Base-by-base conservation (phyloP, 2,113 vertebrate genomes). In the Marmota monax region DNA sequence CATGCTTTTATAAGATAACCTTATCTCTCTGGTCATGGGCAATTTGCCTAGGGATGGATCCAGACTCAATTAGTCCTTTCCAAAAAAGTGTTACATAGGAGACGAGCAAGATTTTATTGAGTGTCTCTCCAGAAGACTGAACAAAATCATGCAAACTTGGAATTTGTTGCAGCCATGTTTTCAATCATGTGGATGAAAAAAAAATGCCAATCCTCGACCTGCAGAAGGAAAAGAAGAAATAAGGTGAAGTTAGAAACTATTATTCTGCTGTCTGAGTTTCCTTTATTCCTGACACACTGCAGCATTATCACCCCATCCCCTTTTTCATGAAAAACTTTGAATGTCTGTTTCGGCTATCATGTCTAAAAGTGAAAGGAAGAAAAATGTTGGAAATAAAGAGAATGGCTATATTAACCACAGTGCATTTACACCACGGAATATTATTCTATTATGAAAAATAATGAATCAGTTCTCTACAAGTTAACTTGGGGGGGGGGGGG, bases 11-110 rank as follows among this genome's bases (percentile, higher is more conserved):
- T 70, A 91, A 34, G 32, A 76, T 56, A 37, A 84, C 18, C 39
- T 86, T 79, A 37, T 78, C 86, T 80, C 37, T 85, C 27, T 74
- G n/a, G 14, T 76, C 93, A 97, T 8, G 92, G 34, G 51, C 56
- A 84, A 63, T 73, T 84, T 69, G 11, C 37, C 17, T 25, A 80
- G 25, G 10, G 51, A 87, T 27, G 12, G 7, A n/a, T 73, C 14
- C 53, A 73, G 27, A 65, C 34, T 87, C 67, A 92, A 90, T 92
- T 51, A 90, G 20, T 79, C 92, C 32, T 88, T n/a, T 84, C 14
- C 37, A 82, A 53, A 87, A 69, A 92, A 80, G 65, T 61, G 25
- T 82, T 56, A 73, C 7, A 18, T 16, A 45, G 14, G 67, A 39
- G 48, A 58, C 32, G 93, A 87, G 27, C 34, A 74, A 86, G 42